Base-by-base conservation (phyloP, 2,888 invertebrate genomes). In the Chloroclysta siterata region DNA sequence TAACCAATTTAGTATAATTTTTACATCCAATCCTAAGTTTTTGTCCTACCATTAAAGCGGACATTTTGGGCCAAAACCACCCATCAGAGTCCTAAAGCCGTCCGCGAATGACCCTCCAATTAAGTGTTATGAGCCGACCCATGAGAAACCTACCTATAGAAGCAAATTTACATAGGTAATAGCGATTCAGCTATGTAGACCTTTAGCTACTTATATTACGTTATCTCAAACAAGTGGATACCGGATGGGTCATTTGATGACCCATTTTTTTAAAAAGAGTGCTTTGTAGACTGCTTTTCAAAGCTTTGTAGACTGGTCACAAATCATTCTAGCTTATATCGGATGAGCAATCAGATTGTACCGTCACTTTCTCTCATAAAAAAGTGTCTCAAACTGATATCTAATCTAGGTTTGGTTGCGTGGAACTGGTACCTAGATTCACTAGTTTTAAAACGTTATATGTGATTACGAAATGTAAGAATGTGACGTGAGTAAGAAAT, bases 101-200 rank as follows among this genome's bases (percentile, higher is more conserved):
- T 87, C 87, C 89, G 84, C 89, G 87, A 92, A 93, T 89, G 85
- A 83, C 85, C 87, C 88, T 88, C 86, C 92, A 91, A 92, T 93
- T 92, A 93, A 89, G 88, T 87, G 87, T 90, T 92, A 93, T 90
- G 92, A 90, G 83, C 74, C 88, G 81, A 79, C 81, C 83, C 84
- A 69, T 76, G 78, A 78, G 76, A 80, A 57, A 81, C 77, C 79
- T 82, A 79, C 80, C 79, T 80, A 80, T 70, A 65, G 62, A 67
- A 60, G 65, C 67, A 70, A 80, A 84, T 83, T 84, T 84, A 81
- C 82, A 82, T 83, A 61, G 65, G 54, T 52, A 65, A 58, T 60
- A 44, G 50, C 64, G 50, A 53, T 53, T 60, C 57, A 60, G 48
- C 60, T 57, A 59, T 51, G 54, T 51, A 59, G 5, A 55, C 42